phyloP scores from a whole-genome alignment of 1,140 invertebrate species.

The Cheumatopsyche charites region DNA sequence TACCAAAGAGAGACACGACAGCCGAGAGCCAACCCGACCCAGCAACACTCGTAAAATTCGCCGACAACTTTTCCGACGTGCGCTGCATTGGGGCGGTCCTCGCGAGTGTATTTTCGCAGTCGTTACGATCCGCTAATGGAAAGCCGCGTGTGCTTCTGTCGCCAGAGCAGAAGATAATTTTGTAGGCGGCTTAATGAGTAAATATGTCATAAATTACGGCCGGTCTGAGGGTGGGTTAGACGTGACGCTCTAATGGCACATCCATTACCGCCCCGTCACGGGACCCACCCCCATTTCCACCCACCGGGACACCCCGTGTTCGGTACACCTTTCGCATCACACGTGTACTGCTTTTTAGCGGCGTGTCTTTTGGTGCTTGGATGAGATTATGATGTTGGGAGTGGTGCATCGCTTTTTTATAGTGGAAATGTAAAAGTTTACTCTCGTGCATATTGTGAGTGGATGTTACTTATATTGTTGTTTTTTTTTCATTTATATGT shows the following conservation, averaged over 20 bases:
- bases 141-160: constrained; percentile 19
- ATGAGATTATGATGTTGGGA: neutral
- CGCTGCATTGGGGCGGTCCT: no score
- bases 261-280: constrained; percentile 41
- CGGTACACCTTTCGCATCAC: neutral
- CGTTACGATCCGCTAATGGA: constrained; percentile 22
- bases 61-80: no score
- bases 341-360: neutral
- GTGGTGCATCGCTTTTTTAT: neutral
- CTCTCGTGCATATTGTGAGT: no score
- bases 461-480: no score
- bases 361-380: neutral
- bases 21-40: no score
- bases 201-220: constrained; percentile 45
- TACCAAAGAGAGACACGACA: no score
- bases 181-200: constrained; percentile 41
- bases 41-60: no score
- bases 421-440: no score
- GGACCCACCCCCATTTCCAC: constrained; percentile 32
- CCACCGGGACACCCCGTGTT: neutral
- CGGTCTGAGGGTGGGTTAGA: constrained; percentile 27
- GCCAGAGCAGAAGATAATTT: constrained; percentile 35
- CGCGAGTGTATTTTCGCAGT: no score
- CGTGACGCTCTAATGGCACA: constrained; percentile 44
- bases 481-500: no score